These are phyloP conservation scores for Hybognathus amarus DNA, from an alignment of 2,797 vertebrate genomes.

Conservation along the genomic window DNA sequence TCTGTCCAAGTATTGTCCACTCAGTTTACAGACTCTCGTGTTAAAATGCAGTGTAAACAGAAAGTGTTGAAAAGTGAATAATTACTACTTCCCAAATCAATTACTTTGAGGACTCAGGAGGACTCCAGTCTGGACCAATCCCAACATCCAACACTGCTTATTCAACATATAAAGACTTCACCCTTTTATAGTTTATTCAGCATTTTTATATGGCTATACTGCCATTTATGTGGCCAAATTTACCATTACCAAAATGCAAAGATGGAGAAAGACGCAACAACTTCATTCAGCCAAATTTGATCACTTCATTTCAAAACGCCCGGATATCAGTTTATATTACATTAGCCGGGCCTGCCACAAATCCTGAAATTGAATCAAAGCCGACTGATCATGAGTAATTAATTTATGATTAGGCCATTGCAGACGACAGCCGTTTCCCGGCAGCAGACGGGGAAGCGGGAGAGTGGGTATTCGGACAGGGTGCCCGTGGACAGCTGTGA, in stretches of 20 bases:
- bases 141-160: conserved; percentile 19
- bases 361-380: conserved; percentile 58
- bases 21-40: not conserved
- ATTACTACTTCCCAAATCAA: conserved; percentile 33
- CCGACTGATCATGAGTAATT: conserved; percentile 60
- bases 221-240: not conserved
- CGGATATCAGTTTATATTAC: conserved; percentile 52
- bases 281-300: conserved; percentile 21
- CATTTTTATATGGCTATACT: conserved; percentile 23
- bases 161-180: conserved; percentile 13
- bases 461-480: not conserved
- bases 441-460: conserved; percentile 17
- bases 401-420: conserved; percentile 64
- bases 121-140: conserved; percentile 14
- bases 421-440: conserved; percentile 53
- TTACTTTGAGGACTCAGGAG: conserved; percentile 36
- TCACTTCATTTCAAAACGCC: conserved; percentile 28
- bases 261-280: conserved; percentile 22
- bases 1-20: not conserved
- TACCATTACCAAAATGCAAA: conserved; percentile 42
- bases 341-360: conserved; percentile 55
- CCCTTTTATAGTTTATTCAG: conserved; percentile 42
- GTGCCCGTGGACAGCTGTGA: conserved; percentile 52
- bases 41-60: conserved; percentile 42
- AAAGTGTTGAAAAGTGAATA: conserved; percentile 36